These are phyloP conservation scores for Pelecanus crispus DNA, from an alignment of 2,113 vertebrate species.

Conservation along the genomic window DNA sequence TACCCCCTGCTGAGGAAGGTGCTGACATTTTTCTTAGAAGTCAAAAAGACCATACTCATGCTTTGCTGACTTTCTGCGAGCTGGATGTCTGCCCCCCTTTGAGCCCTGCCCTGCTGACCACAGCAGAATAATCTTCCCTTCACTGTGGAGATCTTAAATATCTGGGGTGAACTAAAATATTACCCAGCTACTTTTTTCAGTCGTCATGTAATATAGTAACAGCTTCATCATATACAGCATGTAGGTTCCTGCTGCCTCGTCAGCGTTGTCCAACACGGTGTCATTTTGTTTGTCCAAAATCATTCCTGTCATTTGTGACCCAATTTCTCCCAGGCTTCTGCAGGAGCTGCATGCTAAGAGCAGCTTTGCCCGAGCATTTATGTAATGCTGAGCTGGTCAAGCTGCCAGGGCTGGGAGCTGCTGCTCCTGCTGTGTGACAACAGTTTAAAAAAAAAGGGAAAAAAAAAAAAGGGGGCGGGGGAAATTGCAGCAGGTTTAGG, in stretches of 20 bases:
- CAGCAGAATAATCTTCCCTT: background rate
- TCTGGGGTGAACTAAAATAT: too few relatives aligned
- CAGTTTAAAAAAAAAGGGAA: background rate
- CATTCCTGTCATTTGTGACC: background rate
- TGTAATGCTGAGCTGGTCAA: background rate
- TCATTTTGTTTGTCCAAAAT: background rate
- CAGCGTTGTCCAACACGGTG: rapidly evolving
- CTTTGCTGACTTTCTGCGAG: background rate
- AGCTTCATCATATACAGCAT: background rate
- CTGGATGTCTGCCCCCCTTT: background rate
- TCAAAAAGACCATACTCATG: rapidly evolving
- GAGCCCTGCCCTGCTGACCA: background rate
- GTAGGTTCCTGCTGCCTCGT: background rate
- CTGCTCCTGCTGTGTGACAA: background rate
- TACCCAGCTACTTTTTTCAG: background rate
- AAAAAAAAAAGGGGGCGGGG: rapidly evolving
- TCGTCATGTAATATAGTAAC: background rate
- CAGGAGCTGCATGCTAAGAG: background rate
- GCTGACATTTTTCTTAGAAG: background rate
- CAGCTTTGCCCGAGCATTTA: rapidly evolving
- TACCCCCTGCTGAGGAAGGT: background rate
- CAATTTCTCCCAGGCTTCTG: background rate
- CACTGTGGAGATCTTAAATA: background rate
- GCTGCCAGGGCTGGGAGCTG: background rate
- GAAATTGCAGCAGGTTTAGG: background rate